These are phyloP conservation scores for Leucosticte australis DNA, from an alignment of 2,113 vertebrate species.

Conservation along the genomic window DNA sequence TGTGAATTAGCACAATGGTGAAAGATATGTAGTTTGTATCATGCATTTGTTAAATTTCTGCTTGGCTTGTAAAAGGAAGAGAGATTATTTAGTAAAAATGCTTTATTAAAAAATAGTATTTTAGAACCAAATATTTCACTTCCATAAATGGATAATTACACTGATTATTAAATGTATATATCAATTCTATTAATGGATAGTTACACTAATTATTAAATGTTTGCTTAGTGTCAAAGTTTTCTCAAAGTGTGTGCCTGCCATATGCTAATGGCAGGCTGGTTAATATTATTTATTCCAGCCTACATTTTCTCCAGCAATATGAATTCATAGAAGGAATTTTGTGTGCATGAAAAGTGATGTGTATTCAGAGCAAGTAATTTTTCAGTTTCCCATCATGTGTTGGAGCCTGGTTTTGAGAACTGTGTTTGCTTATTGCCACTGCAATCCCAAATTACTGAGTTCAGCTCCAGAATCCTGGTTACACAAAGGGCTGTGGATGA, in stretches of 20 bases:
- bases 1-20: background rate
- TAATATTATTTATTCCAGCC: conserved; percentile 34
- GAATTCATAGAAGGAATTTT: background rate
- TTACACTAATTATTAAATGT: background rate
- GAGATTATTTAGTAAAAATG: background rate
- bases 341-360: background rate
- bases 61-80: background rate
- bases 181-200: background rate
- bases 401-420: background rate
- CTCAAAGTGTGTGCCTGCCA: conserved; percentile 7
- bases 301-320: background rate
- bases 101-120: background rate
- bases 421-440: background rate
- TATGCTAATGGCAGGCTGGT: conserved; percentile 26
- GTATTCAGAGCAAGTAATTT: background rate
- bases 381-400: background rate
- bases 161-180: background rate
- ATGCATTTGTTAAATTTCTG: background rate
- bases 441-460: background rate
- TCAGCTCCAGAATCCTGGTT: background rate
- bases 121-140: background rate
- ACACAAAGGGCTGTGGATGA: background rate
- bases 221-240: conserved; percentile 16
- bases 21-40: background rate
- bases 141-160: background rate